phyloP scores from a whole-genome alignment of 2,888 invertebrate species.

The Leptinotarsa peninsularis region DNA sequence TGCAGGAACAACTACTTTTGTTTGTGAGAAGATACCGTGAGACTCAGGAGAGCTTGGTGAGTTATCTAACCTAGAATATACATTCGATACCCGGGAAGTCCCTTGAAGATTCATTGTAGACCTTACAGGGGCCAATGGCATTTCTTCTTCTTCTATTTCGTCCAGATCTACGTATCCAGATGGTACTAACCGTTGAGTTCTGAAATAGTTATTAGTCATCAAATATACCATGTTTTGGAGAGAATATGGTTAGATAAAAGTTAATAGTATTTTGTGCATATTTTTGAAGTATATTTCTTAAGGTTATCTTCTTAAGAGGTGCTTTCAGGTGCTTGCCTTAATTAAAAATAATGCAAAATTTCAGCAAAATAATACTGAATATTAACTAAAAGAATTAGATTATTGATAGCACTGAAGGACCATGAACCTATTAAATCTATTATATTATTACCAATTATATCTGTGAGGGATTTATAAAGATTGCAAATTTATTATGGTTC shows the following conservation, averaged over 20 bases:
- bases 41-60: constrained; percentile 57
- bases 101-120: constrained; percentile 56
- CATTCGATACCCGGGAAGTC: constrained; percentile 56
- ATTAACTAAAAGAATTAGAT: background rate
- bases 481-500: no score
- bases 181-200: constrained; percentile 36
- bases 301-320: no score
- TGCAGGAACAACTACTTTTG: constrained; percentile 66
- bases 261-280: no score
- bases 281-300: no score
- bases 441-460: no score
- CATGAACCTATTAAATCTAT: no score
- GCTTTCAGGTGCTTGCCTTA: no score
- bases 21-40: constrained; percentile 60
- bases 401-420: no score
- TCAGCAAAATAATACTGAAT: background rate
- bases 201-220: constrained; percentile 21
- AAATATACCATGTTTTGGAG: background rate
- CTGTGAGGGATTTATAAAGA: no score
- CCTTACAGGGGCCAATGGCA: constrained; percentile 49
- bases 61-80: constrained; percentile 67
- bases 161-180: constrained; percentile 61
- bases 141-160: constrained; percentile 61
- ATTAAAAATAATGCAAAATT: no score
- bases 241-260: background rate